Evolutionary conservation across 1,140 invertebrate genomes (phyloP), one percentile per base, ranked within the genome.

Genomic region (Zaprionus kolodkinae): DNA sequence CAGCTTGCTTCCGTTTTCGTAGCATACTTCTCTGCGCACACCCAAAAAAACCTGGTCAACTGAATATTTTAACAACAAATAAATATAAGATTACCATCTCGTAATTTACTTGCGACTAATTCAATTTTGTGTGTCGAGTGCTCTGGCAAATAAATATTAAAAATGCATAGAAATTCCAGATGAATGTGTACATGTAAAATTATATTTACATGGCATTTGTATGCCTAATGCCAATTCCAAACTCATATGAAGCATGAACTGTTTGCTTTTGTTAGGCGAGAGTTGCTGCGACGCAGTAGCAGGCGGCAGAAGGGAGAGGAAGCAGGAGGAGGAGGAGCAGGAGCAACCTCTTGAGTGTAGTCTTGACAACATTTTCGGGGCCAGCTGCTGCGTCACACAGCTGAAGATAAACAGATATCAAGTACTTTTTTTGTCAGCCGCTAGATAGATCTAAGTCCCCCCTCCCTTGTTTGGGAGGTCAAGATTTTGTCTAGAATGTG

Each of bases 191-290:
- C n/a, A n/a, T n/a, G n/a, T n/a, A n/a, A 21, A 73, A 73, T 73
- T 61, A 69, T 73, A 73, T 69, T 73, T 73, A 52, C 59, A 45
- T 60, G 63, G 55, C 63, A 73, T 73, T 73, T 73, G 71, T 68
- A 61, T 73, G 56, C 71, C 69, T 74, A 63, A 74, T 70, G 59
- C 72, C 57, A 74, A 70, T 63, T 70, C 15, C n/a, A 63, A 70
- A 43, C 66, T 57, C 66, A 74, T 50, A 70, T 74, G 66, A 74
- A 70, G n/a, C 72, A 74, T 70, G 70, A 74, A 74, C 66, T 70
- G 72, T 74, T 74, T 70, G 66, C 72, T 57, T 70, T 50, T 70
- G 65, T 62, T 69, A 25, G 66, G 60, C 50, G 61, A 55, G 59
- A 33, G 30, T 17, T 40, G 36, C 59, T 67, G 71, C 62, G 25